Evolutionary conservation across 2,113 vertebrate species (phyloP).

Genomic region (Alces alces): DNA sequence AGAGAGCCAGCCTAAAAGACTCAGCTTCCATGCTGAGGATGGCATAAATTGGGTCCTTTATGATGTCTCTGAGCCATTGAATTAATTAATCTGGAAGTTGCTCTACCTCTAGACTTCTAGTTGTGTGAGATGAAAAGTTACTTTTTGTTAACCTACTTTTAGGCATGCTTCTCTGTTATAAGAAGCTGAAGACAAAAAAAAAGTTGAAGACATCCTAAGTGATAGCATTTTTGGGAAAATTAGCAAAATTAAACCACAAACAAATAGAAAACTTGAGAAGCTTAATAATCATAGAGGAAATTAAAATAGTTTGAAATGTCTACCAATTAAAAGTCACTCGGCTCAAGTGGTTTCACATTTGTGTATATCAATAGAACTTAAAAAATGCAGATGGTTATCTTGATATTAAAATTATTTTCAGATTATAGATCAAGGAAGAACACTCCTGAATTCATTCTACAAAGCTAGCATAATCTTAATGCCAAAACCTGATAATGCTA

Average conservation of each 20-base stretch:
- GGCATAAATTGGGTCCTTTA: background rate
- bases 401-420: constrained; percentile 37
- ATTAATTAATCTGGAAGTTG: background rate
- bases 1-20: background rate
- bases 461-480: background rate
- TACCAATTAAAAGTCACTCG: background rate
- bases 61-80: background rate
- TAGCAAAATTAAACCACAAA: background rate
- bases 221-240: background rate
- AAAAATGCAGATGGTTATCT: constrained; percentile 16
- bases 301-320: constrained; percentile 38
- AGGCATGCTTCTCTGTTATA: background rate
- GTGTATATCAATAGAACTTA: background rate
- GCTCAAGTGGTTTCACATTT: background rate
- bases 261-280: background rate
- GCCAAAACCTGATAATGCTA: background rate
- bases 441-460: background rate
- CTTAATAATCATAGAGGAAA: background rate
- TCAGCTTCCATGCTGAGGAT: background rate
- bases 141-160: constrained; percentile 10
- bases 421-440: background rate
- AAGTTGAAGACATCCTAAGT: background rate
- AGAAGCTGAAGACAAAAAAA: background rate
- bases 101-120: background rate
- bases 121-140: background rate